Evolutionary conservation across 2,113 vertebrate species (phyloP).

Genomic region (Amazona guildingii): DNA sequence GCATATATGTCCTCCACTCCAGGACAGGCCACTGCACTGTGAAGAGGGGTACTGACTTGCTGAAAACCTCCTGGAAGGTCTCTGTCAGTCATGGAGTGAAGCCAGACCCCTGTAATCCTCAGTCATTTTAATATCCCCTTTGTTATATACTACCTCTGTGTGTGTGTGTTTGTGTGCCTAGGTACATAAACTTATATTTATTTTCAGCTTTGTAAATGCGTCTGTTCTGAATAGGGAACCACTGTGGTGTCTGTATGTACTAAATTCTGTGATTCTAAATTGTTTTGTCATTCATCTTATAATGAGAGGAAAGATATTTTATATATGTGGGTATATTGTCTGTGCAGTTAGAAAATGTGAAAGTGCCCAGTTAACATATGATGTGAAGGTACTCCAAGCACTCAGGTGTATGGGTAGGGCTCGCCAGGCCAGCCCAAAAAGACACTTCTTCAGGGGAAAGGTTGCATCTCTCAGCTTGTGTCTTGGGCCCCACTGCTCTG

Average conservation of each 20-base stretch:
- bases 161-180: neutral
- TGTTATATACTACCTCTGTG: neutral
- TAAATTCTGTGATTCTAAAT: neutral
- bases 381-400: neutral
- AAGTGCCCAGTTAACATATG: neutral
- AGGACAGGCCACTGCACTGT: rapidly evolving
- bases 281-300: neutral
- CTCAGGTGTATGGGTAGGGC: neutral
- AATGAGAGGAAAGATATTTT: neutral
- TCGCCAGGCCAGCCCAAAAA: neutral
- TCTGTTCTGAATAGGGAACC: neutral
- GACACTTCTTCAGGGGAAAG: neutral
- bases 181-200: neutral
- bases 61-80: constrained; percentile 2
- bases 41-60: neutral
- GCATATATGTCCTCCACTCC: neutral
- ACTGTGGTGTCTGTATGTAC: neutral
- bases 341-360: neutral
- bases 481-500: rapidly evolving
- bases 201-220: neutral
- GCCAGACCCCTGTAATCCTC: neutral
- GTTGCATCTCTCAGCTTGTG: neutral
- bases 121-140: neutral
- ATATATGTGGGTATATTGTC: neutral
- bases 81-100: neutral